Conservation (phyloP, 2,113 vertebrate genomes). For the Tachycineta bicolor region DNA sequence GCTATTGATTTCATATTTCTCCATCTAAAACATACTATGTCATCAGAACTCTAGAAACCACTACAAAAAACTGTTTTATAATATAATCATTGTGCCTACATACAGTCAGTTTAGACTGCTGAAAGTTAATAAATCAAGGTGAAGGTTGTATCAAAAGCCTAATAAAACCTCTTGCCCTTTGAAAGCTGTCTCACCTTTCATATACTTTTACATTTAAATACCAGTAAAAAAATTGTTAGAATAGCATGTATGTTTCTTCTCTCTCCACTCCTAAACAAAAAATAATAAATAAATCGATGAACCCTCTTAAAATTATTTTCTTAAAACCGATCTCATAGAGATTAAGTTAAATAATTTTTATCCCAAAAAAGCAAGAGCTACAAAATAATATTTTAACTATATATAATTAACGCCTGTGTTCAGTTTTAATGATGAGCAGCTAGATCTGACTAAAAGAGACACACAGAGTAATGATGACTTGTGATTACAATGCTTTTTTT, state of each 20-base stretch:
- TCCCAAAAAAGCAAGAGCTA: background rate
- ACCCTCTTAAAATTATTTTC: background rate
- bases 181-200: background rate
- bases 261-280: background rate
- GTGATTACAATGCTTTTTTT: background rate
- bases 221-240: background rate
- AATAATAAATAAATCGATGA: background rate
- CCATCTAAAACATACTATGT: background rate
- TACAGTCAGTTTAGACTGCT: background rate
- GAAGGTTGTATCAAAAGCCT: background rate
- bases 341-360: background rate
- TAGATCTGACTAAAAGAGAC: background rate
- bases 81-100: background rate
- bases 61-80: background rate
- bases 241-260: background rate
- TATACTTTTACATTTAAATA: conserved; percentile 8
- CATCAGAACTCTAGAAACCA: background rate
- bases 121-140: background rate
- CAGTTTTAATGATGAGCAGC: background rate
- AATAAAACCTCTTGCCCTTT: background rate
- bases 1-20: background rate
- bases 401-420: background rate
- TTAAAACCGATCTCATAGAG: background rate
- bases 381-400: background rate
- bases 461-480: background rate